Evolutionary conservation across 2,797 vertebrate species (phyloP).

Genomic region (Gorsachius magnificus): DNA sequence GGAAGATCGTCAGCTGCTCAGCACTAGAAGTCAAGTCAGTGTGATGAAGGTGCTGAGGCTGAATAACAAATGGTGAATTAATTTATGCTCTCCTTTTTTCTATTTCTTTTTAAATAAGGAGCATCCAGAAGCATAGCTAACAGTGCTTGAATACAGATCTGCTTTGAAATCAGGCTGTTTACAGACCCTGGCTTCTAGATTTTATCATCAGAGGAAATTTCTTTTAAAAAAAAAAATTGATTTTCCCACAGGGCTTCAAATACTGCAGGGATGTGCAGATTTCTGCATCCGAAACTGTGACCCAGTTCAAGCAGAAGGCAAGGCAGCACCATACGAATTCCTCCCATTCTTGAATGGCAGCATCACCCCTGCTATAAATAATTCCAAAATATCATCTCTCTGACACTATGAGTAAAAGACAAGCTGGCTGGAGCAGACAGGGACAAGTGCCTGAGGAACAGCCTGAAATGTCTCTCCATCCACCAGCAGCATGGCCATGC

Average conservation of each 20-base stretch:
- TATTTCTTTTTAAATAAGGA: background rate
- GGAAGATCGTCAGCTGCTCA: background rate
- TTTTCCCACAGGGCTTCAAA: background rate
- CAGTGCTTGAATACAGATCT: background rate
- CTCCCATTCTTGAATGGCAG: background rate
- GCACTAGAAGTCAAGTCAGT: background rate
- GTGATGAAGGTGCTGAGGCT: background rate
- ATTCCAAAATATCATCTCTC: background rate
- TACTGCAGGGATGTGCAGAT: background rate
- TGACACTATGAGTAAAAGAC: background rate
- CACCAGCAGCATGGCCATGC: background rate
- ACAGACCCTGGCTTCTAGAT: background rate
- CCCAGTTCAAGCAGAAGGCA: no score
- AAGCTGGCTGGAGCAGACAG: background rate
- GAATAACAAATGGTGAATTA: background rate
- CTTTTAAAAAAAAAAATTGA: background rate
- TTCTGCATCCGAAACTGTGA: background rate
- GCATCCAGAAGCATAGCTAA: background rate
- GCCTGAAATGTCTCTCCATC: background rate
- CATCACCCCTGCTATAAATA: background rate
- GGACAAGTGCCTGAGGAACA: background rate
- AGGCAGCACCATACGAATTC: background rate
- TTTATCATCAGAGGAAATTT: background rate
- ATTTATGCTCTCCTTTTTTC: background rate
- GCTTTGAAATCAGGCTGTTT: background rate